Percentiles rank a stretch among this genome's conserved stretches.
Evolutionary conservation across 1,140 invertebrate species (phyloP).

Genomic region (Drosophila orosa): DNA sequence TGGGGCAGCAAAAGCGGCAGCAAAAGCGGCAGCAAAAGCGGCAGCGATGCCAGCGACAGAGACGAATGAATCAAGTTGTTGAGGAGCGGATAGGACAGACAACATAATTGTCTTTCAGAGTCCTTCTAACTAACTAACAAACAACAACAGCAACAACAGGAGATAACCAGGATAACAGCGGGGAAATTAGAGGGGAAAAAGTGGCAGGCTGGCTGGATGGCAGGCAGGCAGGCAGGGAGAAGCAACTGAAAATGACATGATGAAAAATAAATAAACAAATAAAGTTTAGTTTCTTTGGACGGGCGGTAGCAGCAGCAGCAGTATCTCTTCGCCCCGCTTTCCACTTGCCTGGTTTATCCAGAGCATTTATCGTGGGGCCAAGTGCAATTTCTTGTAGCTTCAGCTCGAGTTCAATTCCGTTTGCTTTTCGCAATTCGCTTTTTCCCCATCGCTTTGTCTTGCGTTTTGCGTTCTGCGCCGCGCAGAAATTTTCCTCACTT

Average conservation of each 20-base stretch:
- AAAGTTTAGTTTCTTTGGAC: slow-evolving; percentile 39
- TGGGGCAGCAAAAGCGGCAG: slow-evolving; percentile 17
- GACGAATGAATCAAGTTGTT: slow-evolving; percentile 75
- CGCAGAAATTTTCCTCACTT: slow-evolving; percentile 48
- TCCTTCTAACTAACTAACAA: slow-evolving; percentile 56
- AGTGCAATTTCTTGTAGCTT: slow-evolving; percentile 74
- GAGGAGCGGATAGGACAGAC: slow-evolving; percentile 47
- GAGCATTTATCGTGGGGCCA: slow-evolving; percentile 77
- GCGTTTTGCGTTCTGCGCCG: slow-evolving; percentile 41
- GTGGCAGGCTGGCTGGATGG: slow-evolving; percentile 4
- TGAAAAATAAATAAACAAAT: slow-evolving; percentile 75
- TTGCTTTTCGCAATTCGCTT: slow-evolving; percentile 46
- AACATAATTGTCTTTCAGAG: slow-evolving; percentile 74
- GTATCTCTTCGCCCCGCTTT: slow-evolving; percentile 1
- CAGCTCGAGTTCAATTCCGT: slow-evolving; percentile 68
- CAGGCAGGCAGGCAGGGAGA: slow-evolving; percentile 1
- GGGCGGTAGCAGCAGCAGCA: neutral
- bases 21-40: slow-evolving; percentile 10
- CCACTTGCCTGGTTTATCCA: slow-evolving; percentile 56
- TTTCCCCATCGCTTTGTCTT: slow-evolving; percentile 35
- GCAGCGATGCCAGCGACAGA: slow-evolving; percentile 34
- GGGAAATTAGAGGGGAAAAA: slow-evolving; percentile 7
- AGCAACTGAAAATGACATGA: slow-evolving; percentile 74
- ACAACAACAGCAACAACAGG: slow-evolving; percentile 35
- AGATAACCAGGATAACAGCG: slow-evolving; percentile 7